These are phyloP conservation scores for Trinectes maculatus DNA, from an alignment of 2,113 vertebrate species.

Conservation along the genomic window DNA sequence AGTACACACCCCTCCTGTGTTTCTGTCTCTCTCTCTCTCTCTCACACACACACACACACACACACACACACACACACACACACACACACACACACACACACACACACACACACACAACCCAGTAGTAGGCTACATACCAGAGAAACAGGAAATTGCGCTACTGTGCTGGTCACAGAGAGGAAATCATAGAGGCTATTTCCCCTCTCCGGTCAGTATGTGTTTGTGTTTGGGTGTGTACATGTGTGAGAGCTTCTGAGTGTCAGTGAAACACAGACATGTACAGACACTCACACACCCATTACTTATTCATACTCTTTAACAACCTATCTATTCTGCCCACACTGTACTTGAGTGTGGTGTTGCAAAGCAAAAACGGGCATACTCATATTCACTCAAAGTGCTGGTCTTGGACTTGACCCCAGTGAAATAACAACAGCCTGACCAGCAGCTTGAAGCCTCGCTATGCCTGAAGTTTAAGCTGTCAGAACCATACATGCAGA, in stretches of 20 bases:
- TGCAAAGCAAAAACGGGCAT: conserved; percentile 25
- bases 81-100: conserved; percentile 8
- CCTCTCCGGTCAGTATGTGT: conserved; percentile 35
- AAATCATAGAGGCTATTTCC: conserved; percentile 68
- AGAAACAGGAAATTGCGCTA: conserved; percentile 72
- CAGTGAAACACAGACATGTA: not conserved
- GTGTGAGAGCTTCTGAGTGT: conserved; percentile 3
- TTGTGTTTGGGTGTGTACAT: conserved; percentile 7
- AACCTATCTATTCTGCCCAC: conserved; percentile 2
- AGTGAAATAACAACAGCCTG: conserved; percentile 29
- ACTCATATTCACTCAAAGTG: not conserved
- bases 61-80: conserved; percentile 42
- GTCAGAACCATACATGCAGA: not conserved
- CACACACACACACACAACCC: conserved; percentile 21
- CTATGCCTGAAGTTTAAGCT: not conserved
- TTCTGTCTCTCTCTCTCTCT: not conserved
- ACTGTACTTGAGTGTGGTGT: not conserved
- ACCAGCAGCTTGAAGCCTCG: not conserved
- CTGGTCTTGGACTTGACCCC: conserved; percentile 22
- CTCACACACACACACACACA: not conserved
- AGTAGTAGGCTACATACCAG: conserved; percentile 63
- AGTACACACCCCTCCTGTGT: conserved; percentile 64
- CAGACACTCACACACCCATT: conserved; percentile 5
- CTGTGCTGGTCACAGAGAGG: conserved; percentile 67
- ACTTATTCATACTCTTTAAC: conserved; percentile 14